Evolutionary conservation across 2,888 invertebrate species (phyloP).

Genomic region (Blera fallax): DNA sequence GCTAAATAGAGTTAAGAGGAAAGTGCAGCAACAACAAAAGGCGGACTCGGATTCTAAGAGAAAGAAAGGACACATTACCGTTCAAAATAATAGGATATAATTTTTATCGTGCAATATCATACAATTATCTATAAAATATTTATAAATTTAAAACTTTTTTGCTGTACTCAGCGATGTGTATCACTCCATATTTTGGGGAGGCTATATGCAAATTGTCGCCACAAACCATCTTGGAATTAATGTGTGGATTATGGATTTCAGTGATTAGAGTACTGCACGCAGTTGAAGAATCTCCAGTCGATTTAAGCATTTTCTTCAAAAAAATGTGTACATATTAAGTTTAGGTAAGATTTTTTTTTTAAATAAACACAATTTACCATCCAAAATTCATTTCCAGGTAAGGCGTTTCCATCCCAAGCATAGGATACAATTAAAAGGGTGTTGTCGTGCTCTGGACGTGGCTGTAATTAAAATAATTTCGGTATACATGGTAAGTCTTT

Average conservation of each 20-base stretch:
- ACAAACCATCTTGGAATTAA: conserved; percentile 82
- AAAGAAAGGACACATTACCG: conserved; percentile 4
- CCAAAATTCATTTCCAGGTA: conserved; percentile 90
- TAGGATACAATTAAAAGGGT: conserved; percentile 86
- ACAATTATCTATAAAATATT: conserved; percentile 79
- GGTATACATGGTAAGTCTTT: not conserved
- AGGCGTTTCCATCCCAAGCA: conserved; percentile 88
- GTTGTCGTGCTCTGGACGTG: conserved; percentile 79
- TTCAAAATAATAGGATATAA: conserved; percentile 15
- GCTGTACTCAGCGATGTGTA: conserved; percentile 78
- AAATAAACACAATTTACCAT: conserved; percentile 77
- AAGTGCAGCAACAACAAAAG: conserved; percentile 20
- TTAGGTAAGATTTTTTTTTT: not conserved
- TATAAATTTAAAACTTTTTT: conserved; percentile 60
- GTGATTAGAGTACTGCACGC: conserved; percentile 84
- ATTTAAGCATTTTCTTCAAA: conserved; percentile 78
- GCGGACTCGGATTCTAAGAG: conserved; percentile 32
- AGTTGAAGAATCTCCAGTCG: conserved; percentile 84
- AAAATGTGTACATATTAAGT: not conserved
- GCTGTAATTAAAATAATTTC: conserved; percentile 13
- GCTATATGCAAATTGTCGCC: conserved; percentile 84
- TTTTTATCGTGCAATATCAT: conserved; percentile 80
- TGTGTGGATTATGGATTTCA: conserved; percentile 84
- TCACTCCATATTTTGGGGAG: conserved; percentile 77
- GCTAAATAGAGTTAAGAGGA: conserved; percentile 23